Percentiles rank a stretch among this genome's conserved stretches.
Evolutionary conservation across 1,140 invertebrate genomes (phyloP).

Genomic region (Littorina saxatilis): DNA sequence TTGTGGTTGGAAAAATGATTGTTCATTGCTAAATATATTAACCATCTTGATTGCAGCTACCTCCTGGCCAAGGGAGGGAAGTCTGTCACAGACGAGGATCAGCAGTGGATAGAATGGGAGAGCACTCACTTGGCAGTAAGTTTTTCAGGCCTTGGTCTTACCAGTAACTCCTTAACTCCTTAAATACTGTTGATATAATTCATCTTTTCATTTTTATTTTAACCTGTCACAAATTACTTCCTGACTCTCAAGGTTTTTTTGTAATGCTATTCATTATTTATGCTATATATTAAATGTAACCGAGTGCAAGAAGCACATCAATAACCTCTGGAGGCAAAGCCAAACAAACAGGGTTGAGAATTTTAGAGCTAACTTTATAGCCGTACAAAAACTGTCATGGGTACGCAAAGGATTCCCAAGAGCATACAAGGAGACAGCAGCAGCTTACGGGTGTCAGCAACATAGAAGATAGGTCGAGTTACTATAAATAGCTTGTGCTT

Average conservation of each 20-base stretch:
- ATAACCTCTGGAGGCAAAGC: too few species aligned
- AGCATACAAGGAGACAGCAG: too few species aligned
- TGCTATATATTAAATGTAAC: background rate
- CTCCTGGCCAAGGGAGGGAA: slow-evolving; percentile 9
- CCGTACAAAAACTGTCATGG: background rate
- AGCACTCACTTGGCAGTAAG: slow-evolving; percentile 81
- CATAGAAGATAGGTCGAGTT: too few species aligned
- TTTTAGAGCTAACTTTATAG: too few species aligned
- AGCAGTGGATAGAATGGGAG: slow-evolving; percentile 86
- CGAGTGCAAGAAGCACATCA: background rate
- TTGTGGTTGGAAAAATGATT: too few species aligned
- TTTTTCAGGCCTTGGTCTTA: slow-evolving; percentile 67
- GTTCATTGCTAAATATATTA: too few species aligned
- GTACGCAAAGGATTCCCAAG: background rate
- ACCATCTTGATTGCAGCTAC: slow-evolving; percentile 13
- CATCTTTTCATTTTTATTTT: background rate
- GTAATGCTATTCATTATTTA: too few species aligned
- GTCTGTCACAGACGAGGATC: slow-evolving; percentile 67
- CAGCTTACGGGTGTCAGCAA: too few species aligned
- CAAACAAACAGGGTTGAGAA: too few species aligned
- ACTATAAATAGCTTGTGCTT: background rate
- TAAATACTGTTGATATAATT: background rate
- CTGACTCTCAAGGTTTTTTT: background rate
- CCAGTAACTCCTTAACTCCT: slow-evolving; percentile 63
- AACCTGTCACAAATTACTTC: background rate